Conservation (phyloP, 2,797 vertebrate genomes). For the Distichodus sexfasciatus region DNA sequence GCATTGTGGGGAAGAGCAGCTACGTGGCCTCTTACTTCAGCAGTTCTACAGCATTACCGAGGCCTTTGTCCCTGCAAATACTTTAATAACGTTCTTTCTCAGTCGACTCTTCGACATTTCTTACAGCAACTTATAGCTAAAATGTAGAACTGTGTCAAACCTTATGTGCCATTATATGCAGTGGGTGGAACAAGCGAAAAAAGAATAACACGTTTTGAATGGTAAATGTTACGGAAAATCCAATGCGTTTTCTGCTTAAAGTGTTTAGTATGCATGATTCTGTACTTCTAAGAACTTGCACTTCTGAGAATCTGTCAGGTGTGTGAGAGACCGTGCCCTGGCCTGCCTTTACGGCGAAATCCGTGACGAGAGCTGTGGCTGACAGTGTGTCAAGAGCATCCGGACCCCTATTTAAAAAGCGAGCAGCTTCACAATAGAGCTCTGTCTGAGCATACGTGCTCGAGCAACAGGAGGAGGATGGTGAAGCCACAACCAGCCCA, state of each 20-base stretch:
- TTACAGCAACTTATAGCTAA: too few relatives aligned
- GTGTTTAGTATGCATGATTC: not conserved
- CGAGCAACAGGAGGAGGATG: constrained; percentile 42
- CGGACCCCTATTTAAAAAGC: constrained; percentile 39
- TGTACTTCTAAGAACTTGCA: not conserved
- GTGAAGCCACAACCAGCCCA: constrained; percentile 17
- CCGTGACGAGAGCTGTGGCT: constrained; percentile 23
- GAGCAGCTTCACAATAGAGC: constrained; percentile 43
- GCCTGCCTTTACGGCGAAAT: constrained; percentile 6
- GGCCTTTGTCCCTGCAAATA: too few relatives aligned
- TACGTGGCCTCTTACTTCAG: too few relatives aligned
- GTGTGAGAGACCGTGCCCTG: not conserved
- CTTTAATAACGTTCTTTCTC: too few relatives aligned
- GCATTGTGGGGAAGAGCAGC: too few relatives aligned
- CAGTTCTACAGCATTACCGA: too few relatives aligned
- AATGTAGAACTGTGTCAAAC: too few relatives aligned
- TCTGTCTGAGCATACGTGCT: constrained; percentile 22
- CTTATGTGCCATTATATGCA: too few relatives aligned
- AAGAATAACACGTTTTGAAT: too few relatives aligned
- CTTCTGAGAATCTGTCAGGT: not conserved
- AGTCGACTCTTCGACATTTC: too few relatives aligned
- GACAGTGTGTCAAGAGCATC: constrained; percentile 43
- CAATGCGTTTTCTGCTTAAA: not conserved
- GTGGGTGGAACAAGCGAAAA: too few relatives aligned
- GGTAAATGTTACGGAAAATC: not conserved